phyloP scores from a whole-genome alignment of 2,888 invertebrate genomes.

The Gastracanthus pulcherrimus region DNA sequence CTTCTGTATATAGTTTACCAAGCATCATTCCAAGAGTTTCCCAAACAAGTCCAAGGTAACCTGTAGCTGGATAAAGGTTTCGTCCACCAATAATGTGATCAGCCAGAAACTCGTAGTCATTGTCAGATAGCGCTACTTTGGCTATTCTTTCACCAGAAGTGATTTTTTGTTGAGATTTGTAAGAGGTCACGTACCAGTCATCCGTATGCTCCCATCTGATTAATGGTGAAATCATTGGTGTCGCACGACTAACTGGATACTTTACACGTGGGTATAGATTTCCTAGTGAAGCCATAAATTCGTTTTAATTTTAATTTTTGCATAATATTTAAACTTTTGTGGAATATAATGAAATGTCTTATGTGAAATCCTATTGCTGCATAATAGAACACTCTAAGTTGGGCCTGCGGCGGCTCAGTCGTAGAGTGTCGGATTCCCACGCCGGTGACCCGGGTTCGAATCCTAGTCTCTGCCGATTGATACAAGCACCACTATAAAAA shows the following conservation, averaged over 20 bases:
- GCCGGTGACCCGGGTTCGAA: too few relatives aligned
- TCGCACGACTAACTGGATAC: conserved; percentile 92
- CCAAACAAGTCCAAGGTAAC: conserved; percentile 89
- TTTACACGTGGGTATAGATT: conserved; percentile 87
- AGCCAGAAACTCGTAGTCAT: conserved; percentile 84
- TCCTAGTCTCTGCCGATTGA: too few relatives aligned
- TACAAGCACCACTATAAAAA: too few relatives aligned
- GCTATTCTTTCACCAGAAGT: conserved; percentile 84
- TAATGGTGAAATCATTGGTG: conserved; percentile 89
- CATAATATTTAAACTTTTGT: too few relatives aligned
- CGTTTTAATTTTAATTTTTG: not conserved
- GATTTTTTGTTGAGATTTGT: conserved; percentile 83
- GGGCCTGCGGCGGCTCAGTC: too few relatives aligned
- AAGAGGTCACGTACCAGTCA: conserved; percentile 86
- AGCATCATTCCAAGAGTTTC: conserved; percentile 86
- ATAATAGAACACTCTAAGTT: too few relatives aligned
- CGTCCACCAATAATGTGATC: conserved; percentile 93
- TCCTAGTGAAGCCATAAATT: conserved; percentile 74
- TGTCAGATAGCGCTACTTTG: conserved; percentile 81
- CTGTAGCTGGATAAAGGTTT: conserved; percentile 91
- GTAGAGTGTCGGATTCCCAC: too few relatives aligned
- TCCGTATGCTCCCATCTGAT: conserved; percentile 92
- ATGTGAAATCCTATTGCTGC: too few relatives aligned
- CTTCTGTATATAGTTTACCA: conserved; percentile 83
- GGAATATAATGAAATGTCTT: too few relatives aligned